Evolutionary conservation across 2,797 vertebrate genomes (phyloP), one percentile per base, ranked within the genome.

Genomic region (Cynodonichthys magdalenae): DNA sequence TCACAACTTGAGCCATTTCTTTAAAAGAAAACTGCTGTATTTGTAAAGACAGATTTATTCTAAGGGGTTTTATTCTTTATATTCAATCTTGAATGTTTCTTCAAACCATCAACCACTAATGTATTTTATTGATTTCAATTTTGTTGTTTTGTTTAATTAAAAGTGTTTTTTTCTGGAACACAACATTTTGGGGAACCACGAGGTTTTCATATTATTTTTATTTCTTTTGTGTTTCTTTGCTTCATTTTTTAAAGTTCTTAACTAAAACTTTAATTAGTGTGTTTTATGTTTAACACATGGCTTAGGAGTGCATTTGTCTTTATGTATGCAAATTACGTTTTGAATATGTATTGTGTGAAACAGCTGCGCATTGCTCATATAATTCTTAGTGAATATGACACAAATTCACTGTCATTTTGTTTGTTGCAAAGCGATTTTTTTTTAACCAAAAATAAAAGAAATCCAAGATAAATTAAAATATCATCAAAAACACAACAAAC

Each of bases 101-200:
- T 31, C n/a, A n/a, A n/a, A n/a, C n/a, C n/a, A n/a, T n/a, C n/a
- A 24, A 24, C 2, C 24, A 24, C 24, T 24, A 24, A 24, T 24
- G 24, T 24, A 24, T 24, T 24, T 31, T 6, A 4, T 6, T 31
- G 31, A 31, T n/a, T 3, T 27, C 28, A 15, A n/a, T 19, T n/a
- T 20, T 19, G n/a, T n/a, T 36, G 20, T 39, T 15, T 53, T 39
- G 17, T 15, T 0, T 27, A 3, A 24, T 24, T 24, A 24, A 24
- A 24, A 24, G 3, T 24, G 18, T 3, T 45, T 4, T 3, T 17
- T 45, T 18, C n/a, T 52, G 17, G 4, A 24, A 8, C 4, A 29
- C 39, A 18, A 19, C 20, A 27, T 42, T 52, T 42, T 11, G 27
- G 79, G 70, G 68, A 86, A 74, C 66, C 76, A 83, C 69, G 62